A percentile compares a stretch with the other conserved stretches of the same genome.
These are phyloP conservation scores for Drosophila jambulina DNA, from an alignment of 1,140 invertebrate genomes.

Conservation along the genomic window DNA sequence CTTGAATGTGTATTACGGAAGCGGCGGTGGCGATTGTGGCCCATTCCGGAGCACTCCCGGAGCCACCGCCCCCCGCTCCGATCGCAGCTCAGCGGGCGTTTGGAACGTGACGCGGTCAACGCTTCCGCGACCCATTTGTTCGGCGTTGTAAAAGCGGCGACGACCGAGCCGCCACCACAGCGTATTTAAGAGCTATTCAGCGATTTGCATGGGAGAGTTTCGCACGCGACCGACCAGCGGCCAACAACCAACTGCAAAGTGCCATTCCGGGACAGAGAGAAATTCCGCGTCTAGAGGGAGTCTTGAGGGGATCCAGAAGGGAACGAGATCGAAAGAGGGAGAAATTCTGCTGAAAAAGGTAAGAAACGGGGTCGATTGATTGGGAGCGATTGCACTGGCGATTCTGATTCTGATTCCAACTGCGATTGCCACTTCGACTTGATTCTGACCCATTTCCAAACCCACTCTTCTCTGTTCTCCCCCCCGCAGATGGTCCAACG, in stretches of 20 bases:
- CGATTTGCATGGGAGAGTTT: slow-evolving; percentile 72
- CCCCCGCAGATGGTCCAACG: slow-evolving; percentile 63
- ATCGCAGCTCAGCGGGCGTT: slow-evolving; percentile 39
- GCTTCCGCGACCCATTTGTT: slow-evolving; percentile 79
- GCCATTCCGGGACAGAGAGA: slow-evolving; percentile 25
- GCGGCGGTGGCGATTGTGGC: slow-evolving; percentile 28
- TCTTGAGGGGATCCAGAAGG: slow-evolving; percentile 10
- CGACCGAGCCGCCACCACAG: slow-evolving; percentile 52
- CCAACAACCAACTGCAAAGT: slow-evolving; percentile 30
- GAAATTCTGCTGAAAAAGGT: slow-evolving; percentile 74
- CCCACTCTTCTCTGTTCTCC: slow-evolving; percentile 4
- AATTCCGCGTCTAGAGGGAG: slow-evolving; percentile 8
- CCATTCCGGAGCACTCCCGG: slow-evolving; percentile 12
- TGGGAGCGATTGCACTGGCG: slow-evolving; percentile 16
- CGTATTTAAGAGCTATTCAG: slow-evolving; percentile 83
- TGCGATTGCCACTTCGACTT: background rate
- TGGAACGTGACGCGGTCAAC: slow-evolving; percentile 74
- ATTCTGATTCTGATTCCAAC: background rate
- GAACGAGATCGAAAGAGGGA: slow-evolving; percentile 12
- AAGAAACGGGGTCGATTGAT: slow-evolving; percentile 33
- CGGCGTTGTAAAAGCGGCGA: slow-evolving; percentile 51
- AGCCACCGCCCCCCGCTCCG: background rate
- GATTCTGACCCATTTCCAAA: slow-evolving; percentile 21
- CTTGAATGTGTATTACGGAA: slow-evolving; percentile 55
- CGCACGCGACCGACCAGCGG: slow-evolving; percentile 69